phyloP scores from a whole-genome alignment of 2,797 vertebrate species.

The Hoplostethus mediterraneus region DNA sequence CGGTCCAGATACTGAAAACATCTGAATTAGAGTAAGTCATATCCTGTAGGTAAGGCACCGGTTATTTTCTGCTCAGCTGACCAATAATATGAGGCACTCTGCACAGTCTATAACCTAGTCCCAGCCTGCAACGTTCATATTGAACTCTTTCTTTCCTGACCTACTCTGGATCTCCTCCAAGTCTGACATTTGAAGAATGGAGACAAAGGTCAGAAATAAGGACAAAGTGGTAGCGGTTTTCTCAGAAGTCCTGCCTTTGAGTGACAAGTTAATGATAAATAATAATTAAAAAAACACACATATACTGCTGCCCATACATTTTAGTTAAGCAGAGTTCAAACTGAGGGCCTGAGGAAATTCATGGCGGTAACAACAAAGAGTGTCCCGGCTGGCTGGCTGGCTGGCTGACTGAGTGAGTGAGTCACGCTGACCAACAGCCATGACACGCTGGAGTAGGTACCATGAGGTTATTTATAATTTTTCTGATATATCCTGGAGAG shows the following conservation, averaged over 20 bases:
- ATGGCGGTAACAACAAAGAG: slow-evolving; percentile 52
- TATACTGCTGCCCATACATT: slow-evolving; percentile 13
- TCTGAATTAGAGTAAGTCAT: too few species aligned
- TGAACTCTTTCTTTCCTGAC: slow-evolving; percentile 21
- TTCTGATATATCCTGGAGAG: slow-evolving; percentile 36
- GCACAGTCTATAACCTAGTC: slow-evolving; percentile 20
- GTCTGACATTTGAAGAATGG: slow-evolving; percentile 32
- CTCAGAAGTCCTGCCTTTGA: neutral
- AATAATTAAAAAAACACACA: neutral
- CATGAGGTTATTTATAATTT: slow-evolving; percentile 55
- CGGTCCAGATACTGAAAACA: neutral
- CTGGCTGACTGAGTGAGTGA: neutral
- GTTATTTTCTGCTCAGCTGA: slow-evolving; percentile 27
- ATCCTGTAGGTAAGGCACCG: slow-evolving; percentile 1
- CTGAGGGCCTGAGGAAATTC: slow-evolving; percentile 7
- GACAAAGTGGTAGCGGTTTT: neutral
- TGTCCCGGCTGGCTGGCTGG: neutral
- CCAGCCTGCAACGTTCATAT: slow-evolving; percentile 23
- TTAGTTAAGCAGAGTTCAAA: slow-evolving; percentile 2
- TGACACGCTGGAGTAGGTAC: slow-evolving; percentile 34
- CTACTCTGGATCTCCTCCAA: slow-evolving; percentile 28
- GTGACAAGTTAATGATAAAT: slow-evolving; percentile 6
- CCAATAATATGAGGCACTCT: slow-evolving; percentile 19
- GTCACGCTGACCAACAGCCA: slow-evolving; percentile 35
- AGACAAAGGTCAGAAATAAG: slow-evolving; percentile 31